phyloP scores from a whole-genome alignment of 2,113 vertebrate genomes.

The Anoura caudifer region DNA sequence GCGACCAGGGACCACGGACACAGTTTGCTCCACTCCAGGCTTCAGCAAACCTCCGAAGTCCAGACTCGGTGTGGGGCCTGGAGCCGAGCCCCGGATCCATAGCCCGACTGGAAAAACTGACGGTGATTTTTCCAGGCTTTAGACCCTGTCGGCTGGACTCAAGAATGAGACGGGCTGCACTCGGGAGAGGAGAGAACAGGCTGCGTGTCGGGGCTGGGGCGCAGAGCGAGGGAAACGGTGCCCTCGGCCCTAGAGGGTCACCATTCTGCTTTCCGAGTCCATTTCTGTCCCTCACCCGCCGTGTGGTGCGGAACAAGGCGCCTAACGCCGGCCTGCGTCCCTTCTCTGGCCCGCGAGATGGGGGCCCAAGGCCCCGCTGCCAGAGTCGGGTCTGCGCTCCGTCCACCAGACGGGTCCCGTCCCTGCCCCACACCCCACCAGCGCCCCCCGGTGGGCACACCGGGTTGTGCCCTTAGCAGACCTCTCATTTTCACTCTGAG shows the following conservation, averaged over 20 bases:
- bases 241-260: neutral
- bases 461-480: neutral
- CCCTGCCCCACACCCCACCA: neutral
- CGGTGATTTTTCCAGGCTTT: neutral
- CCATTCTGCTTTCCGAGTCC: neutral
- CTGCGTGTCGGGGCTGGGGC: too few species aligned
- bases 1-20: neutral
- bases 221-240: too few species aligned
- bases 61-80: conserved; percentile 30
- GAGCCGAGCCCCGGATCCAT: neutral
- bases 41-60: conserved; percentile 30
- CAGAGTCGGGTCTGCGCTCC: too few species aligned
- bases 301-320: neutral
- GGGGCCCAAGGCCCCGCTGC: too few species aligned
- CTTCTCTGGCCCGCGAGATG: neutral
- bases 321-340: neutral
- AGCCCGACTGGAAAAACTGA: neutral
- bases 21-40: neutral
- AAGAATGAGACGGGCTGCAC: neutral
- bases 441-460: too few species aligned
- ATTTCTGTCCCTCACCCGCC: neutral
- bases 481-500: neutral
- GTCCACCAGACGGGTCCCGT: too few species aligned
- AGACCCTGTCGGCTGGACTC: neutral
- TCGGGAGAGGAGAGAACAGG: neutral